Percentiles rank a stretch among this genome's conserved stretches.
These are phyloP conservation scores for Opisthocomus hoazin DNA, from an alignment of 2,113 vertebrate species.

Conservation along the genomic window DNA sequence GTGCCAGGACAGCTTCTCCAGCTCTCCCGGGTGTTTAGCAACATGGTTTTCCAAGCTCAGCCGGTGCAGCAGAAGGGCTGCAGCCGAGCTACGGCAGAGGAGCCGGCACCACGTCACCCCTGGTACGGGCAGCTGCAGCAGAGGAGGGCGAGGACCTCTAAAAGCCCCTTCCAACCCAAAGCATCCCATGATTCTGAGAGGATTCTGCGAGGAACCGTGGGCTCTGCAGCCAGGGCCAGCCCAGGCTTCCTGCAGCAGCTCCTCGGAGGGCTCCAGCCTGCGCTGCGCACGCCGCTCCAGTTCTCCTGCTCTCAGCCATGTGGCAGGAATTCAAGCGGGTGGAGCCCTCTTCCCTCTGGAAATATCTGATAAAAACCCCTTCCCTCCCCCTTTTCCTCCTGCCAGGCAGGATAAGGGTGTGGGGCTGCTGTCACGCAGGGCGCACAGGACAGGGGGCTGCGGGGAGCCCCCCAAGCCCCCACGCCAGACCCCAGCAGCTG, in stretches of 20 bases:
- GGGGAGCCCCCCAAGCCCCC: not conserved
- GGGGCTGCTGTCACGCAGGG: not conserved
- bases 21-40: accelerated
- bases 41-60: not conserved
- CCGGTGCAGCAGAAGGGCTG: accelerated
- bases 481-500: not conserved
- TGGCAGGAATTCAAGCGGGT: conserved; percentile 75
- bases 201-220: too few species aligned
- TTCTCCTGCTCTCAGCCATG: conserved; percentile 29
- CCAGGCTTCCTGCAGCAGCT: not conserved
- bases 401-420: conserved; percentile 75
- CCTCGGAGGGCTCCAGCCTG: not conserved
- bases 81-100: accelerated
- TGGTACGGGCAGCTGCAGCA: accelerated
- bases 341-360: conserved; percentile 75
- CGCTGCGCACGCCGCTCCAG: conserved; percentile 54
- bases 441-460: not conserved
- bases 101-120: accelerated
- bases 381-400: conserved; percentile 51
- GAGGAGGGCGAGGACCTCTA: not conserved
- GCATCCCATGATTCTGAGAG: too few species aligned
- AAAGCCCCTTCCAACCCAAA: too few species aligned
- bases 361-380: conserved; percentile 72
- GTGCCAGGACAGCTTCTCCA: accelerated
- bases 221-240: too few species aligned